Evolutionary conservation across 2,113 vertebrate genomes (phyloP).

Genomic region (Gallinago media): DNA sequence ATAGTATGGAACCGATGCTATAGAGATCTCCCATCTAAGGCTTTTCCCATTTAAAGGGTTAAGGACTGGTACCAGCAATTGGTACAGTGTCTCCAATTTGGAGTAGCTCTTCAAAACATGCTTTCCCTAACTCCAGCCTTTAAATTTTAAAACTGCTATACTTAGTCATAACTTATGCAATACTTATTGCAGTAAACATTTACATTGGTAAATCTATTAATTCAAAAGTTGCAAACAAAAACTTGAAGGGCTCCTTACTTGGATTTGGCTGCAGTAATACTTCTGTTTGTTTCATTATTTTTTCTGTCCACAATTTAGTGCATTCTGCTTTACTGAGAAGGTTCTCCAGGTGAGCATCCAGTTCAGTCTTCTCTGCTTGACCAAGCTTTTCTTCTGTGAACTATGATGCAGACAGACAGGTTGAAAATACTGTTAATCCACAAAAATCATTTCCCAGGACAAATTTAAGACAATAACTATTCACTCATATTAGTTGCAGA

Average conservation of each 20-base stretch:
- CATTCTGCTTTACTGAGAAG: constrained; percentile 93
- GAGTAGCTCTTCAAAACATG: not conserved
- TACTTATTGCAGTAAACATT: not conserved
- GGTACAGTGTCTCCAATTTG: not conserved
- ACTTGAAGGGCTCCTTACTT: constrained; percentile 81
- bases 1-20: not conserved
- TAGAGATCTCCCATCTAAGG: not conserved
- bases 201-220: not conserved
- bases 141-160: not conserved
- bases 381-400: constrained; percentile 99
- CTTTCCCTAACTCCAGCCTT: not conserved
- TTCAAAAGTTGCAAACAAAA: not conserved
- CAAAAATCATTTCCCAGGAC: not conserved
- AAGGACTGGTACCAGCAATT: not conserved
- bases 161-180: not conserved
- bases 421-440: not conserved
- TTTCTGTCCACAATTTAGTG: constrained; percentile 97
- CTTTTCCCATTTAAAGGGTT: not conserved
- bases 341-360: constrained; percentile 97
- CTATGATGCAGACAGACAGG: constrained; percentile 69
- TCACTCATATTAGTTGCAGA: not conserved
- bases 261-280: constrained; percentile 97
- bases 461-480: not conserved
- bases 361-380: constrained; percentile 97
- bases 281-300: constrained; percentile 97